Evolutionary conservation across 1,140 invertebrate genomes (phyloP), one percentile per base, ranked within the genome.

Genomic region (Amphibalanus amphitrite): DNA sequence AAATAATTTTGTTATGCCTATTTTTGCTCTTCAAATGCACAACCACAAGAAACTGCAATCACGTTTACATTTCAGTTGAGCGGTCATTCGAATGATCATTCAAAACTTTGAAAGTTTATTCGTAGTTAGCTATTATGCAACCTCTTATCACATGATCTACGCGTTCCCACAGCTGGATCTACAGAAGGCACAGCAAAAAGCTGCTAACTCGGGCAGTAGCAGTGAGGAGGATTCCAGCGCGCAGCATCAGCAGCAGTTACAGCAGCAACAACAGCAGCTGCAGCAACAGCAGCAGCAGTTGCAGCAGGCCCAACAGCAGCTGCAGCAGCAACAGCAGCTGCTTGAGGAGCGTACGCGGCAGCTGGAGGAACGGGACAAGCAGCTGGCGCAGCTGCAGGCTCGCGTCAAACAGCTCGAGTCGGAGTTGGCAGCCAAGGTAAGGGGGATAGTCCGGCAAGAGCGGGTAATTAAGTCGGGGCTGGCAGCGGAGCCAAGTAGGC

Each of bases 181-280:
- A 72, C 86, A 88, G 82, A 89, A 91, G 78, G 86, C 89, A 75
- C 89, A 87, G 81, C 88, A 89, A 83, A 89, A 88, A 82, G 82
- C 81, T 77, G 85, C 85, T 72, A 74, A 28, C 71, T 73, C 64
- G 71, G 69, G 40, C 72, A 72, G 26, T 23, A 89, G 64, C 72
- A 75, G 65, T 40, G 72, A 47, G 71, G 71, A 30, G 28, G 89
- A 77, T 74, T 90, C 59, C 88, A 90, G n/a, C 47, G 64, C 25
- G 77, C 88, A 90, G 73, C 88, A 90, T 74, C 72, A 76, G 33
- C 72, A 74, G 25, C 72, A 73, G 64, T 33, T 73, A 28, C 70
- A 47, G 4, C 88, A 76, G 67, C 30, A 74, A 30, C 72, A 76
- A 33, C 74, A 75, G 47, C 72, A 76, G 67, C 71, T 72, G 28